Evolutionary conservation across 2,113 vertebrate genomes (phyloP), one percentile per base, ranked within the genome.

Genomic region (Takifugu bimaculatus): DNA sequence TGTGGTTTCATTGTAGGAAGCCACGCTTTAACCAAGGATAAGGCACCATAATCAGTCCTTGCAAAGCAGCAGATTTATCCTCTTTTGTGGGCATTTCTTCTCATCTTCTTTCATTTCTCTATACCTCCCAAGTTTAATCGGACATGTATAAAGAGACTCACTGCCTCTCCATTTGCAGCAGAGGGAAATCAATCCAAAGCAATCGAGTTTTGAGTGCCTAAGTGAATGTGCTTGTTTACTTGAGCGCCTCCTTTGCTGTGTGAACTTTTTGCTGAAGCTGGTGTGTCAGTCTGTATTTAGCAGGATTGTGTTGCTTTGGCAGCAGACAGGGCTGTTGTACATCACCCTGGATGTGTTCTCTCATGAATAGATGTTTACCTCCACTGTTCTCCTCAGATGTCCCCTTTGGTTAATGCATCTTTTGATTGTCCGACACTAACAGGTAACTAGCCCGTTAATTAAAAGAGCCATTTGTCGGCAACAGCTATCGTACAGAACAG

Each of bases 141-240:
- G 77, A 84, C 77, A 51, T 43, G 51, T 70, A 75, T 70, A 81
- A 85, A 83, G 78, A 72, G 65, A 60, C 76, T 77, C 70, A 54
- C 55, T 63, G 63, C 60, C 13, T 51, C 52, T 72, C 65, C 53
- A 63, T 69, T 83, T 79, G 78, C 66, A 73, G 73, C 70, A 54
- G 65, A 77, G 73, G 57, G 71, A 81, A 83, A 85, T 85, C 80
- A 82, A 79, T 85, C 86, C 68, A 58, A 75, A 79, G 75, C 77
- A 77, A 86, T 74, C 64, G 68, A 75, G 72, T 62, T 73, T 44
- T 63, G 57, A 52, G 69, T 68, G 63, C 63, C 60, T 65, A 66
- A 61, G 75, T 57, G 67, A 45, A 63, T 57, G 63, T 50, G 74
- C 50, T 42, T 54, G 70, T 45, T 20, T 20, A 20, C 20, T 20